Conservation (phyloP, 2,888 invertebrate genomes). For the Yponomeuta plumbellus region DNA sequence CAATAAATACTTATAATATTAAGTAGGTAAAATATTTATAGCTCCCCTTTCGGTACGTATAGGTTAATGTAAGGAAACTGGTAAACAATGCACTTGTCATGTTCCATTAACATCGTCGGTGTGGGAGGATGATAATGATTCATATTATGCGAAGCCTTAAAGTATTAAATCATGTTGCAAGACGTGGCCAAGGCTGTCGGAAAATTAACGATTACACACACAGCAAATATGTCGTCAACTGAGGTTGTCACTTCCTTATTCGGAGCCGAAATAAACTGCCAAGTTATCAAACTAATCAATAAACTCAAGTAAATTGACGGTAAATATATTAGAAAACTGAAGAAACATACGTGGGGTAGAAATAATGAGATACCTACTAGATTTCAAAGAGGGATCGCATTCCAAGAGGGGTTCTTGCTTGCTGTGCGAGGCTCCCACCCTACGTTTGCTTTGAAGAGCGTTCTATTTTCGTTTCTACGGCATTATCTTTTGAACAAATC, state of each 20-base stretch:
- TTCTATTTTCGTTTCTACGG: background rate
- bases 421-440: background rate
- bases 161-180: constrained; percentile 5
- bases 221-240: background rate
- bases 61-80: background rate
- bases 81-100: constrained; percentile 12
- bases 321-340: background rate
- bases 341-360: background rate
- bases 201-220: constrained; percentile 10
- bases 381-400: background rate
- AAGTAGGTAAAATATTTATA: background rate
- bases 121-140: constrained; percentile 8
- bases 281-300: background rate
- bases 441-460: background rate
- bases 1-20: too few species aligned
- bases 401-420: background rate
- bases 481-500: background rate
- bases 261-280: background rate
- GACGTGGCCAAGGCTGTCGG: constrained; percentile 7
- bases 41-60: background rate
- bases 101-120: background rate
- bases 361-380: background rate
- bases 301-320: background rate
- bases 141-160: background rate
- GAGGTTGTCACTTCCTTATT: background rate